Evolutionary conservation across 2,797 vertebrate genomes (phyloP), one percentile per base, ranked within the genome.

Genomic region (Pangasius larnaudii): DNA sequence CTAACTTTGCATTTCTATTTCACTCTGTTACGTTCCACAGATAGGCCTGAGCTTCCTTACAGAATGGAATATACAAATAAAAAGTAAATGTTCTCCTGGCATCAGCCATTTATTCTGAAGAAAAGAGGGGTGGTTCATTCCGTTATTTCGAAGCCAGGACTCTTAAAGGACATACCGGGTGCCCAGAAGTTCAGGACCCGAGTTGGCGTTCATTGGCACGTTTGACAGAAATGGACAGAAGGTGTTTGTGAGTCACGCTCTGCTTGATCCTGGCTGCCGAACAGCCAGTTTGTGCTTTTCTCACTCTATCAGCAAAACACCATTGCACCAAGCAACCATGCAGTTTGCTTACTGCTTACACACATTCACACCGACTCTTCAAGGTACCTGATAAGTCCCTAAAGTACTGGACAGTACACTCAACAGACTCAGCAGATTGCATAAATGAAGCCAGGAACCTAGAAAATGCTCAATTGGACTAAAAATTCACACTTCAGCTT

Each of bases 211-310:
- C 3, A 0, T 11, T 49, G 39, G 39, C 59, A 65, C 6, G 27
- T 65, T 84, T 65, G 61, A 46, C 22, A 67, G 61, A 56, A 87
- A 86, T 46, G 84, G 84, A 91, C 90, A 91, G 89, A 90, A 85
- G 89, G 89, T 78, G 77, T 36, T 84, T 7, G 42, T 84, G 90
- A 87, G 83, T 90, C 88, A 86, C 56, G 59, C 79, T 86, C 90
- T 81, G 90, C 85, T 84, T 89, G 85, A 63, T 88, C 72, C 65
- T 86, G 89, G 82, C 88, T 87, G 82, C 82, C 27, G 42, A 61
- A 67, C 22, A 39, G 53, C 39, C 59, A 77, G 81, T 87, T 82
- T 85, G 71, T 63, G 79, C 49, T 42, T 79, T 86, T 85, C 65
- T 56, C 56, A 75, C 84, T 59, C 69, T 11, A 75, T 83, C 84